A percentile compares a stretch with the other conserved stretches of the same genome.
phyloP scores from a whole-genome alignment of 2,888 invertebrate genomes.

The Macrophya annulata region DNA sequence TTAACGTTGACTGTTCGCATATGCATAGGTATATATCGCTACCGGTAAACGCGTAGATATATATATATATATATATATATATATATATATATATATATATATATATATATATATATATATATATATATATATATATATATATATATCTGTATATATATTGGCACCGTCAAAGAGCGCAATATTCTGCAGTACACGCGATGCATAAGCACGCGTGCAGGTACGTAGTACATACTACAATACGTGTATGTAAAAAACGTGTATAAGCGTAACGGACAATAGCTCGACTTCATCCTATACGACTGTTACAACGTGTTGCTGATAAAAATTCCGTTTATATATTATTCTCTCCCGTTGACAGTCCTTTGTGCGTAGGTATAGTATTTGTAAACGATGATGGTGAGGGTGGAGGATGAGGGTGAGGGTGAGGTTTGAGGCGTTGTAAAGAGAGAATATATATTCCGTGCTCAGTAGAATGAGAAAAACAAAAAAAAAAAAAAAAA shows the following conservation, averaged over 20 bases:
- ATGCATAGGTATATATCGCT: constrained; percentile 67
- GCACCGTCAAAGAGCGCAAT: constrained; percentile 65
- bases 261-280: constrained; percentile 41
- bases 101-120: too few species aligned
- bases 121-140: too few species aligned
- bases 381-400: not conserved
- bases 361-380: constrained; percentile 18
- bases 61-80: too few species aligned
- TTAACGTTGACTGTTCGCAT: constrained; percentile 66
- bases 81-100: too few species aligned
- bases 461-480: not conserved
- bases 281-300: not conserved
- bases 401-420: not conserved
- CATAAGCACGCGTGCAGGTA: constrained; percentile 64
- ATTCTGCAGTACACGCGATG: constrained; percentile 60
- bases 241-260: not conserved
- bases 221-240: not conserved
- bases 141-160: too few species aligned
- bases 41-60: constrained; percentile 57
- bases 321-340: constrained; percentile 50
- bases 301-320: constrained; percentile 3
- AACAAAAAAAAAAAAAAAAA: too few species aligned
- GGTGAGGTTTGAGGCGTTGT: not conserved
- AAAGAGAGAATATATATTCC: constrained; percentile 28
- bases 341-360: constrained; percentile 21